Conservation (phyloP, 2,113 vertebrate species). For the Oxygymnocypris stewartii region DNA sequence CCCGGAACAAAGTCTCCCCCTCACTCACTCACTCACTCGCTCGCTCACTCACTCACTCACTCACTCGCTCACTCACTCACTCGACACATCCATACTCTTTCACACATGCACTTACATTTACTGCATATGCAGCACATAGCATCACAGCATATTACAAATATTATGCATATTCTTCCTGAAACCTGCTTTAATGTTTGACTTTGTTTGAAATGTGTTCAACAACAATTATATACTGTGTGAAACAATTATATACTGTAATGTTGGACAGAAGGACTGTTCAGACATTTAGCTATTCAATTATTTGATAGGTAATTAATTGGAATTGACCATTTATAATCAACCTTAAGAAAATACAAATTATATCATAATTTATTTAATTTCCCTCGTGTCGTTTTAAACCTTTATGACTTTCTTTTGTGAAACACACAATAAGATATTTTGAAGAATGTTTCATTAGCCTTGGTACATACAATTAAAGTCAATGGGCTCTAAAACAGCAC, state of each 20-base stretch:
- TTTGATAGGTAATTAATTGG: too few relatives aligned
- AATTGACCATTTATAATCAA: not conserved
- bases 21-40: conserved; percentile 13
- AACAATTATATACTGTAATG: not conserved
- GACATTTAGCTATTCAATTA: not conserved
- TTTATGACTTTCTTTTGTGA: not conserved
- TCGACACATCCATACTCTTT: not conserved
- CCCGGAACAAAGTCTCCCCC: conserved; percentile 17
- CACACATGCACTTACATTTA: conserved; percentile 39
- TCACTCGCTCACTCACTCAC: not conserved
- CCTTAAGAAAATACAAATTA: not conserved
- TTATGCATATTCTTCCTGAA: conserved; percentile 26
- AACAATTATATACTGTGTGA: not conserved
- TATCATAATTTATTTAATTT: not conserved
- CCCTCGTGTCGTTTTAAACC: not conserved
- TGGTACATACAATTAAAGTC: not conserved
- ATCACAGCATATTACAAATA: conserved; percentile 40
- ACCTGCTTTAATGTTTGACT: conserved; percentile 13
- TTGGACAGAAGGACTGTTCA: not conserved
- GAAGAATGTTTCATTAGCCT: not conserved
- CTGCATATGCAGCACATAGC: conserved; percentile 29
- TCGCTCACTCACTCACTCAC: conserved; percentile 37
- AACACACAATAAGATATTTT: not conserved
- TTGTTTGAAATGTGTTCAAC: conserved; percentile 23
- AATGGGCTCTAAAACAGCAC: not conserved